These are phyloP conservation scores for Tinea pellionella DNA, from an alignment of 2,888 invertebrate genomes.

Conservation along the genomic window DNA sequence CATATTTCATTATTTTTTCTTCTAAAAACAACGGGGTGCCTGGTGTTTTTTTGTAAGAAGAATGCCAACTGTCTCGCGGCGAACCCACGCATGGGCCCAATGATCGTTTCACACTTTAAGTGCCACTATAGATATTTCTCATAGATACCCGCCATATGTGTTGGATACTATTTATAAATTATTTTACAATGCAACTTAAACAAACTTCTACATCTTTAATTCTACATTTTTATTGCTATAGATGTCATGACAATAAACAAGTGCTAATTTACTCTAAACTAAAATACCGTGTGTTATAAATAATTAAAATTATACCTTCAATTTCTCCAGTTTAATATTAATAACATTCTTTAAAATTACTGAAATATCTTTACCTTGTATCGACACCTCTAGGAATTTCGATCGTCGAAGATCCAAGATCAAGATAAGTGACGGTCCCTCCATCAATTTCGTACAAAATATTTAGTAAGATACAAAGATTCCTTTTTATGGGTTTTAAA, in stretches of 20 bases:
- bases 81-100: constrained; percentile 47
- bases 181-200: background rate
- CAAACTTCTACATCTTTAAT: background rate
- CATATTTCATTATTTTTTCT: constrained; percentile 64
- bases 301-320: too few species aligned
- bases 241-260: too few species aligned
- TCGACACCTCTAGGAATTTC: constrained; percentile 68
- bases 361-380: constrained; percentile 49
- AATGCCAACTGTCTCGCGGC: constrained; percentile 41
- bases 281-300: too few species aligned
- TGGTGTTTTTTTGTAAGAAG: constrained; percentile 51
- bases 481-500: constrained; percentile 57
- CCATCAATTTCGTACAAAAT: constrained; percentile 66
- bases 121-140: constrained; percentile 32
- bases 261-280: too few species aligned
- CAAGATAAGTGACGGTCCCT: constrained; percentile 51
- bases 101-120: constrained; percentile 64
- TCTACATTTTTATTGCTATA: too few species aligned
- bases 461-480: constrained; percentile 61
- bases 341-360: constrained; percentile 22
- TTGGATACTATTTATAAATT: background rate
- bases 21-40: constrained; percentile 65
- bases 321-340: too few species aligned
- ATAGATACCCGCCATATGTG: background rate
- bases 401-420: constrained; percentile 50